Base-by-base conservation (phyloP, 2,113 vertebrate genomes). In the Dipodomys stephensi region DNA sequence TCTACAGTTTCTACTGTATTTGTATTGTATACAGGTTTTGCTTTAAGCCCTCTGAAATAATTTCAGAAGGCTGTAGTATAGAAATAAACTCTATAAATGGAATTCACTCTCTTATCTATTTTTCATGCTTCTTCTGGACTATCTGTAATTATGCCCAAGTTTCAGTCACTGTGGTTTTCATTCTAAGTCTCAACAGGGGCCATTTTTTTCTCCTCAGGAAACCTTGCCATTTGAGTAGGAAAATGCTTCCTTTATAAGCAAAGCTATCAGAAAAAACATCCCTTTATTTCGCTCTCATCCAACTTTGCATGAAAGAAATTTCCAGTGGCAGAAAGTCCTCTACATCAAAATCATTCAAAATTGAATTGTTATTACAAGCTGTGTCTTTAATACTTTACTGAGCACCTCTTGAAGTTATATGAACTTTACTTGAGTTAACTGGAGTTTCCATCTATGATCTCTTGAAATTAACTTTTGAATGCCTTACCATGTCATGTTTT, bases 201-300 rank as follows among this genome's bases (percentile, higher is more conserved):
- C 68, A 77, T 69, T 90, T 93, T 95, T 93, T 83, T 35, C 93
- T 94, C 89, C 35, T 92, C 39, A 81, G 93, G 89, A 94, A 94
- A 94, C 28, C 80, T 95, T 94, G 60, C 83, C 96, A 94, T 89
- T 95, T 95, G 89, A 96, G 80, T 91, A 92, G 35, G 62, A 96
- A 96, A 94, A 95, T 84, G 28, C 46, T 39, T 93, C 73, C 57
- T 94, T 96, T 95, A 53, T 27, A 91, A 74, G n/a, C 35, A 95
- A 91, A 94, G n/a, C 81, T 90, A 76, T 90, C 72, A 81, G 84
- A 62, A 85, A 95, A 39, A 94, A 44, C 7, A 90, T 72, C 53
- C 28, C 9, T 73, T 96, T 77, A 76, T 87, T 92, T 91, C 10
- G 44, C 10, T 57, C 49, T 88, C 35, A 80, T 57, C 44, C 25